Evolutionary conservation across 1,140 invertebrate genomes (phyloP).

Genomic region (Drosophila subobscura): DNA sequence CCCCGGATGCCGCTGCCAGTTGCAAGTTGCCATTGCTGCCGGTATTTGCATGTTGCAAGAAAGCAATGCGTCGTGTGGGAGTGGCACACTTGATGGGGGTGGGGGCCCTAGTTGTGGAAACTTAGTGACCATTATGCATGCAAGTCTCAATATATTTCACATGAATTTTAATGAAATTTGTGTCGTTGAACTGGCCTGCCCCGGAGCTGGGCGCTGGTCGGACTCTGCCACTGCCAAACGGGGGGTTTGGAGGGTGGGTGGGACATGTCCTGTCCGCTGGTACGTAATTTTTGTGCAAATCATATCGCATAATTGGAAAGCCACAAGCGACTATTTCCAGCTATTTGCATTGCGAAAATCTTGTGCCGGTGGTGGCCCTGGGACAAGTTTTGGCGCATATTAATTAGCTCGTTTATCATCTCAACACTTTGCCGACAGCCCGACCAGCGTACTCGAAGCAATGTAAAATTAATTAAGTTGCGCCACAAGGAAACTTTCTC

Average conservation of each 20-base stretch:
- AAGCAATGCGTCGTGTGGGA: slow-evolving; percentile 27
- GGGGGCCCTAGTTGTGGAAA: slow-evolving; percentile 44
- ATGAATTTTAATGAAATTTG: slow-evolving; percentile 78
- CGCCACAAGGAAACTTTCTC: slow-evolving; percentile 60
- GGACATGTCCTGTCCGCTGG: slow-evolving; percentile 25
- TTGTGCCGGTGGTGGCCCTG: slow-evolving; percentile 4
- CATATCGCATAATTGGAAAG: slow-evolving; percentile 71
- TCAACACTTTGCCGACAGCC: slow-evolving; percentile 74
- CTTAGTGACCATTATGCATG: slow-evolving; percentile 81
- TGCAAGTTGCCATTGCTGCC: slow-evolving; percentile 7
- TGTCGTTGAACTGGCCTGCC: slow-evolving; percentile 61
- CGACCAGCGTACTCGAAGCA: slow-evolving; percentile 52
- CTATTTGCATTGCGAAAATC: slow-evolving; percentile 34
- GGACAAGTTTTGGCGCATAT: slow-evolving; percentile 67
- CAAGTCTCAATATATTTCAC: slow-evolving; percentile 80
- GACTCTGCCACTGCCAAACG: no score
- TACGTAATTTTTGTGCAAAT: slow-evolving; percentile 51
- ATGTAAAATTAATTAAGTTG: slow-evolving; percentile 81
- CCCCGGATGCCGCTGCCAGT: slow-evolving; percentile 26
- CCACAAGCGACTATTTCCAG: slow-evolving; percentile 49
- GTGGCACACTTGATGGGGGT: slow-evolving; percentile 47
- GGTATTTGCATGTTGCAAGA: slow-evolving; percentile 64
- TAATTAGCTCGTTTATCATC: slow-evolving; percentile 81
- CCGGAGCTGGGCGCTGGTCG: no score
- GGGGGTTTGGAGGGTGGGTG: background rate